Evolutionary conservation across 2,113 vertebrate species (phyloP).

Genomic region (Climacteris rufus): DNA sequence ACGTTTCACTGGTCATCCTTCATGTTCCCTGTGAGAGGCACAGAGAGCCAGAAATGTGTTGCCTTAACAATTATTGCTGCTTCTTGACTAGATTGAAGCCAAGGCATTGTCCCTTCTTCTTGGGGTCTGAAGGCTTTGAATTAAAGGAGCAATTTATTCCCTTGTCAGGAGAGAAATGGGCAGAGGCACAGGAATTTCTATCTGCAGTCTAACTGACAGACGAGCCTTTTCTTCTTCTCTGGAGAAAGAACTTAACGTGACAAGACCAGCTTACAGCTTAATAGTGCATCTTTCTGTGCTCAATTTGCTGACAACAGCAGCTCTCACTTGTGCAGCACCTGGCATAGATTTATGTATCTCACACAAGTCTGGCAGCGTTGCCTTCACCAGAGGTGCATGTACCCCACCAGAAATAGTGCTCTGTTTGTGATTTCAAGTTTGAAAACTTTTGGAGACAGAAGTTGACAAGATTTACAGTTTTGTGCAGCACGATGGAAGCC

Average conservation of each 20-base stretch:
- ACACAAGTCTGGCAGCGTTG: not conserved
- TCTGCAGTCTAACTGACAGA: not conserved
- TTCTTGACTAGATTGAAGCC: not conserved
- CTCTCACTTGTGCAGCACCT: not conserved
- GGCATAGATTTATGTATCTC: not conserved
- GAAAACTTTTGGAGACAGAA: not conserved
- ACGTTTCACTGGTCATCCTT: not conserved
- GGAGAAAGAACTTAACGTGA: not conserved
- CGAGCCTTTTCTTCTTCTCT: not conserved
- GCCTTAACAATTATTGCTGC: not conserved
- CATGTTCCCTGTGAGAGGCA: not conserved
- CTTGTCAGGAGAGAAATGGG: constrained; percentile 7
- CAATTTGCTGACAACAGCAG: not conserved
- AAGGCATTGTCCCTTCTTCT: not conserved
- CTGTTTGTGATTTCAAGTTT: not conserved
- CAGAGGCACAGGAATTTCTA: not conserved
- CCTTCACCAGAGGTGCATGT: not conserved
- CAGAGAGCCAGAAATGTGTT: not conserved
- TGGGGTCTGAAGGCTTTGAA: not conserved
- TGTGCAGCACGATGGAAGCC: not conserved
- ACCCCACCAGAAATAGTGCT: not conserved
- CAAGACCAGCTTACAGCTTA: constrained; percentile 14
- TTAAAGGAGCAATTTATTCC: not conserved
- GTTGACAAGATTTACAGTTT: not conserved
- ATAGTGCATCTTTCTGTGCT: not conserved